Base-by-base conservation (phyloP, 2,113 vertebrate genomes). In the Nibea coibor region DNA sequence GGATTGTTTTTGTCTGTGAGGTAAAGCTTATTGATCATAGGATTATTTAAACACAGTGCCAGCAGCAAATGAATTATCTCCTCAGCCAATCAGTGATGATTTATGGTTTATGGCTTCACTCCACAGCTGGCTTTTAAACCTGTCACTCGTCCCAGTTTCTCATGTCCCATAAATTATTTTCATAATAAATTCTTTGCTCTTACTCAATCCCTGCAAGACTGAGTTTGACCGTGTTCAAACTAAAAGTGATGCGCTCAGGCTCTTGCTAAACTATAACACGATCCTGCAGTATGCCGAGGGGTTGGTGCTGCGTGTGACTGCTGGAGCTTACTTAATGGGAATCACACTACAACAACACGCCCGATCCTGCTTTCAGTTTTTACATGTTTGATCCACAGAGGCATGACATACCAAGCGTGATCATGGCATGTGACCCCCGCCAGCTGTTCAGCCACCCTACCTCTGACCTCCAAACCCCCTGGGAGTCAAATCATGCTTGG, bases 391-490 rank as follows among this genome's bases (percentile, higher is more conserved):
- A 88, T 82, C 81, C 58, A 64, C 47, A 31, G 35, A 84, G 63
- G 53, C 75, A 50, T 69, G 81, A 75, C 81, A 84, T 74, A 72
- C 84, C 75, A 58, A 53, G 78, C 63, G 31, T 74, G 74, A 78
- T 83, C 65, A 53, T 75, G 75, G 59, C 86, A 87, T 87, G 84
- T 87, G 81, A 88, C 63, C 84, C 67, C 43, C 56, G 8, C 68
- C 87, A 87, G 84, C 70, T 87, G 70, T 75, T 78, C 59, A 75
- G 56, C 19, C 65, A 14, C 16, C 20, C 43, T 2, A 22, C 68
- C 75, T 45, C 57, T 82, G 82, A 83, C 83, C 81, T 43, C 51
- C 73, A 22, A 70, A 74, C 48, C 72, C 35, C 42, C 68, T 58
- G 54, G 7, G 64, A 84, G 58, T 51, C 48, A 63, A 12, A 59